Conservation (phyloP, 1,140 invertebrate genomes). For the Monochamus saltuarius region DNA sequence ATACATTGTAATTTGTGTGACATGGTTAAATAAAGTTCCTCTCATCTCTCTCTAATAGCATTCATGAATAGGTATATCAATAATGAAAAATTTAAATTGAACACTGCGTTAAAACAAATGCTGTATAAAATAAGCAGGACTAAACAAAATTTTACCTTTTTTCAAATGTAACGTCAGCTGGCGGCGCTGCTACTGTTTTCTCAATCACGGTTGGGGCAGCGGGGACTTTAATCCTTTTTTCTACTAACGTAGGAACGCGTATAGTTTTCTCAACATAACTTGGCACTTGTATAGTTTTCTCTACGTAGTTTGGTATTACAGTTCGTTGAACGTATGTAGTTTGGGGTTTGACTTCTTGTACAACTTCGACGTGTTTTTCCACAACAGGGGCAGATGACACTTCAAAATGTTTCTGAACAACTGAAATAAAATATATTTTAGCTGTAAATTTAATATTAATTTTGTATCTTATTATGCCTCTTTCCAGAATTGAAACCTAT, state of each 20-base stretch:
- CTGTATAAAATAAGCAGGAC: no score
- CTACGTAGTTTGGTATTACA: conserved; percentile 45
- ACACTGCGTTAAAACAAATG: no score
- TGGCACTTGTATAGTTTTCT: conserved; percentile 45
- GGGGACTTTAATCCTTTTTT: conserved; percentile 31
- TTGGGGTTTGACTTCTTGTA: conserved; percentile 23
- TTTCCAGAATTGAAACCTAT: no score
- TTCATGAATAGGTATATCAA: no score
- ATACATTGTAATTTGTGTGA: no score
- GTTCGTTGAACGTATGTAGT: conserved; percentile 44
- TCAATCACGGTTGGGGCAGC: conserved; percentile 38
- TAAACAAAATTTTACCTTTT: background rate
- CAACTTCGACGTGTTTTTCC: conserved; percentile 24
- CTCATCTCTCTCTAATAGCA: no score
- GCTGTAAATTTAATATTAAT: background rate
- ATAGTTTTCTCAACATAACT: conserved; percentile 41
- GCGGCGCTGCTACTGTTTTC: conserved; percentile 32
- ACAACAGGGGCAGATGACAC: conserved; percentile 13
- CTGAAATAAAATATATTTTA: conserved; percentile 1
- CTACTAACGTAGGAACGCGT: conserved; percentile 35
- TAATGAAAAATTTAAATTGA: no score
- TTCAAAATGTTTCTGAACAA: conserved; percentile 4
- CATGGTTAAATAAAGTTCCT: no score
- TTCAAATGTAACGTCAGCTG: conserved; percentile 4
- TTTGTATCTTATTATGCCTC: no score